A percentile compares a stretch with the other conserved stretches of the same genome.
phyloP scores from a whole-genome alignment of 2,113 vertebrate genomes.

The Pangasianodon hypophthalmus region DNA sequence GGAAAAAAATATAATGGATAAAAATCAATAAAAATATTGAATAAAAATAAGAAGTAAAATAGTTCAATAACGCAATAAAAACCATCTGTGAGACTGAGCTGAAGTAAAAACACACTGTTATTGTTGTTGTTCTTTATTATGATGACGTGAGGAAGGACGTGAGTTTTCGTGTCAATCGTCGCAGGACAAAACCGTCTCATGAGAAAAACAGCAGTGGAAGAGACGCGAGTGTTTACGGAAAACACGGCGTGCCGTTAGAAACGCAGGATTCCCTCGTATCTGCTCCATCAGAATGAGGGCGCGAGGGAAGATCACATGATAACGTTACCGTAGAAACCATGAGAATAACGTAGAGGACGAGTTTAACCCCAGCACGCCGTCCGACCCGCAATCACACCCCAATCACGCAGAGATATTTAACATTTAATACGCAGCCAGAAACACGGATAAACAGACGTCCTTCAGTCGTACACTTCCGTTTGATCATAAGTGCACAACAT shows the following conservation, averaged over 20 bases:
- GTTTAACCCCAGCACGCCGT: not conserved
- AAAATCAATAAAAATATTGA: too few relatives aligned
- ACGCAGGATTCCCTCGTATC: constrained; percentile 35
- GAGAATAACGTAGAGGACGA: not conserved
- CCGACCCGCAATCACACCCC: not conserved
- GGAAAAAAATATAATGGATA: too few relatives aligned
- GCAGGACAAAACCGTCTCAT: not conserved
- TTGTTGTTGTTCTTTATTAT: not conserved
- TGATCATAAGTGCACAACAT: too few relatives aligned
- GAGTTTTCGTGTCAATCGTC: not conserved
- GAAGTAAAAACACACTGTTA: not conserved
- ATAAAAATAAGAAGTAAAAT: not conserved
- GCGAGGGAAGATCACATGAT: not conserved
- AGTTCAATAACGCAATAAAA: not conserved
- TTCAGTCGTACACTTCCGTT: too few relatives aligned
- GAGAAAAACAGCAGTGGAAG: constrained; percentile 15
- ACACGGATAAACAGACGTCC: not conserved
- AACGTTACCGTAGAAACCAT: constrained; percentile 14
- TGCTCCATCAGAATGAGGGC: constrained; percentile 24
- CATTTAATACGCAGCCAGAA: too few relatives aligned
- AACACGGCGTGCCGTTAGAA: constrained; percentile 12
- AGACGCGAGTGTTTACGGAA: constrained; percentile 27
- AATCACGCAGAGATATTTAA: not conserved
- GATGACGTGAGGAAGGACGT: not conserved
- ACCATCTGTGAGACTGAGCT: not conserved